Evolutionary conservation across 1,140 invertebrate species (phyloP), one percentile per base, ranked within the genome.

Genomic region (Leptoteleia sp.): DNA sequence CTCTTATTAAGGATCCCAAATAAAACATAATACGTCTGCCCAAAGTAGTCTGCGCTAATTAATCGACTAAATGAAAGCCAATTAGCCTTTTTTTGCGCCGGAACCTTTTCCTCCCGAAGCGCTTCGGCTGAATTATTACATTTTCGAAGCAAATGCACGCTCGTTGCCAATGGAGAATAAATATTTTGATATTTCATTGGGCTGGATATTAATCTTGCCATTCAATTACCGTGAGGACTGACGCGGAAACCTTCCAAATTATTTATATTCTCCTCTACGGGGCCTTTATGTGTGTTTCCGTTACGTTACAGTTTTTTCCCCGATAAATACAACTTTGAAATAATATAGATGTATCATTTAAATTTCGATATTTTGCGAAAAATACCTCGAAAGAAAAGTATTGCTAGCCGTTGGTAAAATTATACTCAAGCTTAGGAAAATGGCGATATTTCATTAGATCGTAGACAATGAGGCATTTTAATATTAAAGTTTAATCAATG

Each of bases 41-140:
- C 13, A 11, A 52, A 50, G 50, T 48, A 57, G 50, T 42, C n/a
- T n/a, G 0, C 5, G 17, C 64, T 79, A 79, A 79, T 79, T 73
- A 79, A 79, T 79, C 62, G 76, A 59, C 64, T 38, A 75, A 73
- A 70, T 73, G 70, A 73, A 62, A 54, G 70, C 64, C 71, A 79
- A 79, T 75, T 79, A 79, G 71, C 52, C 57, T 47, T 47, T 47
- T 67, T 38, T n/a, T n/a, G 54, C 38, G 59, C 55, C 59, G 29
- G 13, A 64, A 64, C 47, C 54, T 73, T 64, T 67, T 50, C 31
- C 2, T 19, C 17, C 31, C 7, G 13, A 1, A 15, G 7, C 7
- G 9, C 12, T 17, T 19, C n/a, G 19, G 27, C 27, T 65, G 38
- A 71, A 61, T 67, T 65, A 78, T 76, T 62, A 6, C 15, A 62